A percentile compares a stretch with the other conserved stretches of the same genome.
Evolutionary conservation across 2,797 vertebrate genomes (phyloP).

Genomic region (Anableps anableps): DNA sequence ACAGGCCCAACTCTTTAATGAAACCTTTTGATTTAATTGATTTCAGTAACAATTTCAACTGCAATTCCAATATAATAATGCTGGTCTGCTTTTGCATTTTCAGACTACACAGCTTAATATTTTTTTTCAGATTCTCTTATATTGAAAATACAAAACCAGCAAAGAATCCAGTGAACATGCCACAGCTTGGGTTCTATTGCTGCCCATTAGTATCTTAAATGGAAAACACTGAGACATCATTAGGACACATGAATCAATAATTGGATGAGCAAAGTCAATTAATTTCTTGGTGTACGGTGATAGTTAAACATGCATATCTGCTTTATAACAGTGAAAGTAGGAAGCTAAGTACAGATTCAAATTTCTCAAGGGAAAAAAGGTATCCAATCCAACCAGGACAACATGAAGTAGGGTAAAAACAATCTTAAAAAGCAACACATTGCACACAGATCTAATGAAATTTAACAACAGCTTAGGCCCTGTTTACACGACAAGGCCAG

Average conservation of each 20-base stretch:
- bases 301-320: slow-evolving; percentile 47
- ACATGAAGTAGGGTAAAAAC: background rate
- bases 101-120: slow-evolving; percentile 2
- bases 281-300: slow-evolving; percentile 35
- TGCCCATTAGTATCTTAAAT: slow-evolving; percentile 69
- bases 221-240: slow-evolving; percentile 61
- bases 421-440: background rate
- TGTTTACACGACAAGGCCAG: background rate
- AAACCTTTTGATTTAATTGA: slow-evolving; percentile 17
- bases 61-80: slow-evolving; percentile 12
- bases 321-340: background rate
- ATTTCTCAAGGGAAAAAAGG: background rate
- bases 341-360: background rate
- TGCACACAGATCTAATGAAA: too few species aligned
- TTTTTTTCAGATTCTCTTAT: slow-evolving; percentile 22
- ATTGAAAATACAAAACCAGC: slow-evolving; percentile 51
- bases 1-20: slow-evolving; percentile 10
- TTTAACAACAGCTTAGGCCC: background rate
- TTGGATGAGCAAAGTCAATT: slow-evolving; percentile 53
- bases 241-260: slow-evolving; percentile 64
- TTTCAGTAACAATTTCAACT: slow-evolving; percentile 30
- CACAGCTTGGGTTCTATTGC: slow-evolving; percentile 67
- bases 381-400: background rate
- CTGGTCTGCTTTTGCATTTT: slow-evolving; percentile 7
- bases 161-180: slow-evolving; percentile 58